Evolutionary conservation across 2,888 invertebrate genomes (phyloP), one percentile per base, ranked within the genome.

Genomic region (Drosophila meridionalis): DNA sequence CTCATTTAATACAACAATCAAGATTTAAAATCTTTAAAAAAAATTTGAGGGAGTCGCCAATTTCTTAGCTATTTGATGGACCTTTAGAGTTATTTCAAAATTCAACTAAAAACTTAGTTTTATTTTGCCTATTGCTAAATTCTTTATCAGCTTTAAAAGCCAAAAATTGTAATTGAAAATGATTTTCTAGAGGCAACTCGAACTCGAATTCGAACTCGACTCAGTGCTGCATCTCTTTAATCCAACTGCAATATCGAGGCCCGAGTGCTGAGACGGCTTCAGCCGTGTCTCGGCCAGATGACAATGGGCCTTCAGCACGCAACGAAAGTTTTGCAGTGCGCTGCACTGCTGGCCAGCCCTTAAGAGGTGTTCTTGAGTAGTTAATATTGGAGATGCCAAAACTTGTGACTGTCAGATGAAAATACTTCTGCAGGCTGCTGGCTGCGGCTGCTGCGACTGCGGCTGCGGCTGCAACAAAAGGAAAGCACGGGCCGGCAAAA

Each of bases 381-480:
- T 47, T 78, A 73, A 65, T 56, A 64, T 53, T 48, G 30, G 26
- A 64, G 40, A 65, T 64, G 64, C 64, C 61, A 65, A 78, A 72
- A 73, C 53, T 72, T 72, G 60, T 48, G 56, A 77, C 57, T 59
- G 61, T 45, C 61, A 61, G 76, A 59, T 66, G 52, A 63, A 71
- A 67, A 43, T 62, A 48, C 76, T 69, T 61, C 28, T 48, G 52
- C 42, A 43, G 43, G 50, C 60, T 57, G 48, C 56, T 65, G 32
- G n/a, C 32, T 61, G 58, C 34, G 5, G 38, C 38, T 26, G 26
- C 36, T 32, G 20, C 34, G 11, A n/a, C 32, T 50, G 3, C 14
- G 47, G 14, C 30, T 6, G 14, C 7, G 1, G 30, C 48, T 50
- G 20, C 52, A 52, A 43, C 47, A 60, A 45, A 60, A 36, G 38